Evolutionary conservation across 2,113 vertebrate species (phyloP).

Genomic region (Callocephalon fimbriatum): DNA sequence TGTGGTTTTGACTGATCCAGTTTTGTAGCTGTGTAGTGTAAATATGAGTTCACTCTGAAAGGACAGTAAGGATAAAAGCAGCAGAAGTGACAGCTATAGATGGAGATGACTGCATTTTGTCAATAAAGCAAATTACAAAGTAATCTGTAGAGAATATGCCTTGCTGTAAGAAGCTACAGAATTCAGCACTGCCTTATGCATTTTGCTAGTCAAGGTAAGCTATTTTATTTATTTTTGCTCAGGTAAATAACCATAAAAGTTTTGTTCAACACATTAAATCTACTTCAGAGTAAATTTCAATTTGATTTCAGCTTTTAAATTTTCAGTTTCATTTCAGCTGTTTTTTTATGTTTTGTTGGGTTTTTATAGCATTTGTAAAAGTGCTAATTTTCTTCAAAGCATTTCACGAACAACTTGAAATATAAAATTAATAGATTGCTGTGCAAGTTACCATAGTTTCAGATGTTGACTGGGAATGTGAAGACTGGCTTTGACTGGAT

Average conservation of each 20-base stretch:
- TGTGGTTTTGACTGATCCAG: not conserved
- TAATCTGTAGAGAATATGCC: not conserved
- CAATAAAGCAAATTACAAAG: not conserved
- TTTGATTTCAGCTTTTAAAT: too few species aligned
- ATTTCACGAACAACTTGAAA: not conserved
- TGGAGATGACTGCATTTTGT: not conserved
- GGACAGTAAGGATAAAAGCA: not conserved
- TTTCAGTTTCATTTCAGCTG: not conserved
- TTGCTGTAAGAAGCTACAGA: not conserved
- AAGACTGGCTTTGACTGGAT: constrained; percentile 73
- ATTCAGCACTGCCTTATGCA: not conserved
- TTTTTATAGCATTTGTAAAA: not conserved
- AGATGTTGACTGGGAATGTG: constrained; percentile 89
- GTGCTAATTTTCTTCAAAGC: not conserved
- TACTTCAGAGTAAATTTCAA: not conserved
- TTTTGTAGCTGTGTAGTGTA: not conserved
- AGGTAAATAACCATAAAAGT: not conserved
- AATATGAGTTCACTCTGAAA: not conserved
- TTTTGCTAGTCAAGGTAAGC: not conserved
- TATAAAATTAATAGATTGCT: not conserved
- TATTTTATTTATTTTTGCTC: not conserved
- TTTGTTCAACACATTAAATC: not conserved
- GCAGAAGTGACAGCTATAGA: not conserved
- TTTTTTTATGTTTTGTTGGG: not conserved
- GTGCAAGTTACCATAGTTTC: constrained; percentile 87